Evolutionary conservation across 2,797 vertebrate species (phyloP).

Genomic region (Tragelaphus eurycerus): DNA sequence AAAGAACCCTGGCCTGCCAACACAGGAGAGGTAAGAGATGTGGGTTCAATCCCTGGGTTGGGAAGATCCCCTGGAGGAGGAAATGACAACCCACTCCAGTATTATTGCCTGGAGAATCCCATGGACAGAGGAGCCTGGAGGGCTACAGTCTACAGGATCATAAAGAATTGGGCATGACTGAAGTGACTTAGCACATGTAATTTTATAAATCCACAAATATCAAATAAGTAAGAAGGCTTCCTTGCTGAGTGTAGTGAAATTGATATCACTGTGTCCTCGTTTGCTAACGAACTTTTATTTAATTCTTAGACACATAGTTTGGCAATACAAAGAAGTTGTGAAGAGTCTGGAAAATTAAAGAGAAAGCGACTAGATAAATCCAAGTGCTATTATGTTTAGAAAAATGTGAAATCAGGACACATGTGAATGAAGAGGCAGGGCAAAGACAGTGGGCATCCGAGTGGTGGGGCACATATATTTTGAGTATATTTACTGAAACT

Average conservation of each 20-base stretch:
- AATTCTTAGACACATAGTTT: background rate
- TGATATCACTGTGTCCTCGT: background rate
- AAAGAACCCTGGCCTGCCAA: background rate
- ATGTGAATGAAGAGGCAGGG: fast-evolving
- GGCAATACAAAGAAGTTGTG: background rate
- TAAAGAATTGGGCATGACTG: background rate
- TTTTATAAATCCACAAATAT: background rate
- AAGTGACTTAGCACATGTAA: background rate
- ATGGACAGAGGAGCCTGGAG: background rate
- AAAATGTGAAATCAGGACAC: background rate
- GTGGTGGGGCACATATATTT: fast-evolving
- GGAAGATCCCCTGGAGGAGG: background rate
- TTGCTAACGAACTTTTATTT: background rate
- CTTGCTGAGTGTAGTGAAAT: background rate
- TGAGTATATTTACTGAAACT: background rate
- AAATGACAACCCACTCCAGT: background rate
- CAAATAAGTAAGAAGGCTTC: background rate
- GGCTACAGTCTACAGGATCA: background rate
- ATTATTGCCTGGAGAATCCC: background rate
- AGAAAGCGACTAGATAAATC: background rate
- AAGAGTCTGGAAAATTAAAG: background rate
- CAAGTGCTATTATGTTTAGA: background rate
- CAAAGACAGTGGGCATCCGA: background rate
- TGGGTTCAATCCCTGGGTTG: background rate
- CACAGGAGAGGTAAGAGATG: background rate